Evolutionary conservation across 2,797 vertebrate species (phyloP).

Genomic region (Siniperca scherzeri): DNA sequence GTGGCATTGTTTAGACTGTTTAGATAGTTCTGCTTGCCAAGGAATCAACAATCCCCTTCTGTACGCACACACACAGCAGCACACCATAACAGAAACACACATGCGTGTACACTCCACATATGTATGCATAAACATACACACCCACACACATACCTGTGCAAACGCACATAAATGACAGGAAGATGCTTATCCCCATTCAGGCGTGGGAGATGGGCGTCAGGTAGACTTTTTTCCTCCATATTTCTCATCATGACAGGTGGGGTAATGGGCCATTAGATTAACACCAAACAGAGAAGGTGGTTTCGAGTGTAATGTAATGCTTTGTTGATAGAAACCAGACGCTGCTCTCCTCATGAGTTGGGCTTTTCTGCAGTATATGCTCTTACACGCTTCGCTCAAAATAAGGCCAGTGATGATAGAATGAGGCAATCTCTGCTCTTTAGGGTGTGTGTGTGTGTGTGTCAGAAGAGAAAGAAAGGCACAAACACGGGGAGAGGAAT

Average conservation of each 20-base stretch:
- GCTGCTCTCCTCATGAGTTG: slow-evolving; percentile 63
- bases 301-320: slow-evolving; percentile 64
- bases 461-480: slow-evolving; percentile 61
- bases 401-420: slow-evolving; percentile 86
- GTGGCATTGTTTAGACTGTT: slow-evolving; percentile 71
- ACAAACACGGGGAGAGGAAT: slow-evolving; percentile 68
- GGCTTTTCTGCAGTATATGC: slow-evolving; percentile 64
- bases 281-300: slow-evolving; percentile 70
- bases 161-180: slow-evolving; percentile 31
- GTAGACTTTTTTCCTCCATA: slow-evolving; percentile 45
- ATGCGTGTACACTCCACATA: background rate
- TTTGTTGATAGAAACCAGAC: slow-evolving; percentile 71
- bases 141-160: background rate
- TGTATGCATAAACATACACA: slow-evolving; percentile 8
- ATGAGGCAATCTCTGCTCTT: slow-evolving; percentile 84
- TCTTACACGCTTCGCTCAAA: slow-evolving; percentile 66
- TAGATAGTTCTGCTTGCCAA: slow-evolving; percentile 68
- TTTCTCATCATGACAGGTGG: slow-evolving; percentile 73
- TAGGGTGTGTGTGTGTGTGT: slow-evolving; percentile 54
- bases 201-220: slow-evolving; percentile 56
- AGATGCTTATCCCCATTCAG: slow-evolving; percentile 54
- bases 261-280: slow-evolving; percentile 80
- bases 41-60: slow-evolving; percentile 57
- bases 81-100: slow-evolving; percentile 20
- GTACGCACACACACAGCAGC: slow-evolving; percentile 34